Conservation (phyloP, 2,113 vertebrate species). For the Oenanthe oenanthe region DNA sequence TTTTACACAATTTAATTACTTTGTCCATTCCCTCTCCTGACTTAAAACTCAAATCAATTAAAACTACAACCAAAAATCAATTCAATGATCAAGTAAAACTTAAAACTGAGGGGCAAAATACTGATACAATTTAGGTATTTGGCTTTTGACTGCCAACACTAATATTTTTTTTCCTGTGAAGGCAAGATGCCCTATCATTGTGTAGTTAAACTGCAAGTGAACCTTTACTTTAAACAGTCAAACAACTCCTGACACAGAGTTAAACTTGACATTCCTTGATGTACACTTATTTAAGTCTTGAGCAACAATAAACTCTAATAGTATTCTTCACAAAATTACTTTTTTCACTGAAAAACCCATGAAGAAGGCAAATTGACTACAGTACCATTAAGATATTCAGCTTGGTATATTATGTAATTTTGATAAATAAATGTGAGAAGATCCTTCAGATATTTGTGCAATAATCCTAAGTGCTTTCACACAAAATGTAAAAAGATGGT, state of each 20-base stretch:
- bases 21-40: not conserved
- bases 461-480: not conserved
- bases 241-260: not conserved
- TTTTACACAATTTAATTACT: not conserved
- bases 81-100: not conserved
- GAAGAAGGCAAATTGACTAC: not conserved
- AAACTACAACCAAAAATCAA: not conserved
- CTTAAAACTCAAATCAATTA: not conserved
- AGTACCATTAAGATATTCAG: accelerated
- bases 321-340: not conserved
- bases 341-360: not conserved
- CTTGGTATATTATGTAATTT: not conserved
- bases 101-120: not conserved
- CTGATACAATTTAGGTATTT: not conserved
- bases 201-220: not conserved
- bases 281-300: not conserved
- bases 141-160: not conserved
- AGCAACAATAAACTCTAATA: not conserved
- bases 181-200: not conserved
- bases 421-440: not conserved
- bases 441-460: not conserved
- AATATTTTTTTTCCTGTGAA: not conserved
- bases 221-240: not conserved
- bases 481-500: not conserved
- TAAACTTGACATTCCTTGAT: not conserved